phyloP scores from a whole-genome alignment of 2,797 vertebrate genomes.

The Malurus leucopterus region DNA sequence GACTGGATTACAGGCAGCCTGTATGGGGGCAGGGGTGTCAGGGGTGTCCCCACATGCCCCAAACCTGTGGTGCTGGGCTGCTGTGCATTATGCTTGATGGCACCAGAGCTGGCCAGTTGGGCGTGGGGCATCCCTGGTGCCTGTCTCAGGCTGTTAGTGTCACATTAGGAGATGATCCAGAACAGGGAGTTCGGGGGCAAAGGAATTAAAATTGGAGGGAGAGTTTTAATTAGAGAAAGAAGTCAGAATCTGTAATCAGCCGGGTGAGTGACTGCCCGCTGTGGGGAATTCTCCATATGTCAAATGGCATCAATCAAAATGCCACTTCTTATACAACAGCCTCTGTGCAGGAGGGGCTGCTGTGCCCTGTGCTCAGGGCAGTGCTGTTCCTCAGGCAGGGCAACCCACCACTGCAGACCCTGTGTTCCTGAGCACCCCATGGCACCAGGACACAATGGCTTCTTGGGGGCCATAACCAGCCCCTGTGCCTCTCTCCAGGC shows the following conservation, averaged over 20 bases:
- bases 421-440: rapidly evolving
- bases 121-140: not conserved
- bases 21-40: not conserved
- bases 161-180: not conserved
- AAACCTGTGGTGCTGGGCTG: rapidly evolving
- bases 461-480: not conserved
- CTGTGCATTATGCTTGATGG: rapidly evolving
- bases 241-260: not conserved
- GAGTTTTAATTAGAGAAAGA: slow-evolving; percentile 49
- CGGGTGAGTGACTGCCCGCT: slow-evolving; percentile 5
- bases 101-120: rapidly evolving
- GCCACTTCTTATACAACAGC: not conserved
- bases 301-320: slow-evolving; percentile 44
- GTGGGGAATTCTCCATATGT: slow-evolving; percentile 33
- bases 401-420: no score
- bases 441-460: not conserved
- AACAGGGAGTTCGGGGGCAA: not conserved
- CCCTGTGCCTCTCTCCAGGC: not conserved
- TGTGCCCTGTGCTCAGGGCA: not conserved
- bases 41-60: rapidly evolving
- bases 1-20: rapidly evolving
- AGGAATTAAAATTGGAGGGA: slow-evolving; percentile 30
- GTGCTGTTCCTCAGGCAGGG: not conserved
- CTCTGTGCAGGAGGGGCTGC: not conserved
- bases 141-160: not conserved